Percentiles rank a stretch among this genome's conserved stretches.
Evolutionary conservation across 1,140 invertebrate genomes (phyloP).

Genomic region (Heliconius eleuchia): DNA sequence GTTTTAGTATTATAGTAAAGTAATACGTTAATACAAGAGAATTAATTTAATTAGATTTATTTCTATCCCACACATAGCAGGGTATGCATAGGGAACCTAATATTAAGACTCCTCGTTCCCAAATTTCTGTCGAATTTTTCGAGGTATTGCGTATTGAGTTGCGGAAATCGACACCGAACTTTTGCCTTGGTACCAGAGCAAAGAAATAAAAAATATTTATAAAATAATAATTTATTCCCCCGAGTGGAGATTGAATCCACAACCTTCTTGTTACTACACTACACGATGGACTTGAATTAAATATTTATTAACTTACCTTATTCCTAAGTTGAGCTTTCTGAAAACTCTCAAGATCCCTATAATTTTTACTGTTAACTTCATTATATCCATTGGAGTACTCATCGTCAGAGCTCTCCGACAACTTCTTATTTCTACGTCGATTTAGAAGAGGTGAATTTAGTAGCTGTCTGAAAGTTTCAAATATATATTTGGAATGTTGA

Average conservation of each 20-base stretch:
- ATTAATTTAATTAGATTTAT: background rate
- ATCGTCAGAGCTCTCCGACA: slow-evolving; percentile 93
- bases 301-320: slow-evolving; percentile 85
- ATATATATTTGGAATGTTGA: background rate
- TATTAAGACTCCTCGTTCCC: no score
- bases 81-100: no score
- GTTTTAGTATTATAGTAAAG: background rate
- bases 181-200: no score
- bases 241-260: no score
- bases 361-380: slow-evolving; percentile 87
- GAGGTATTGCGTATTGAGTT: no score
- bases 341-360: slow-evolving; percentile 95
- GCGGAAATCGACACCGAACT: no score
- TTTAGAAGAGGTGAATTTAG: slow-evolving; percentile 91
- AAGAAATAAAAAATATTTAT: no score
- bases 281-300: no score
- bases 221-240: no score
- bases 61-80: no score
- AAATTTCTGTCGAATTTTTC: no score
- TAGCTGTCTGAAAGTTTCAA: slow-evolving; percentile 82
- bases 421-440: slow-evolving; percentile 87
- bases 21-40: background rate
- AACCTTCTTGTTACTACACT: no score
- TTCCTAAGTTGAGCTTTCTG: slow-evolving; percentile 96
- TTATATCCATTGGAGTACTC: slow-evolving; percentile 86